These are phyloP conservation scores for Papilio glaucus DNA, from an alignment of 1,140 invertebrate species.

Conservation along the genomic window DNA sequence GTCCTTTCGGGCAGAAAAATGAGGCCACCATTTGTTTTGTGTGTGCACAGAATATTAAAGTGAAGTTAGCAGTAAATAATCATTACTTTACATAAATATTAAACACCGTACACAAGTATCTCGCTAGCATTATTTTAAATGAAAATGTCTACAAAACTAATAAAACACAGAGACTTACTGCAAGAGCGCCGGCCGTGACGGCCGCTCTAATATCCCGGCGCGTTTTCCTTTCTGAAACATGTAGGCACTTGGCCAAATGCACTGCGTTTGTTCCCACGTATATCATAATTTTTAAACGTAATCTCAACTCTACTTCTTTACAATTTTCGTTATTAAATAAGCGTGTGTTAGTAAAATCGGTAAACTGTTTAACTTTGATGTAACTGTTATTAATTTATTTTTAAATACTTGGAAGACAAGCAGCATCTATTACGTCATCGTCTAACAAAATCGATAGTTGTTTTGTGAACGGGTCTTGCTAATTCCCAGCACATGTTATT, in stretches of 20 bases:
- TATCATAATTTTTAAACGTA: constrained; percentile 10
- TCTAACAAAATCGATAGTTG: no score
- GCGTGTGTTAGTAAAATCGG: no score
- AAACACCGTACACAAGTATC: constrained; percentile 4
- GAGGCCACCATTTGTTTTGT: no score
- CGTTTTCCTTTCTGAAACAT: constrained; percentile 3
- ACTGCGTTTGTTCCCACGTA: constrained; percentile 8
- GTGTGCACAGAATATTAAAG: no score
- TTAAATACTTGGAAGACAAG: no score
- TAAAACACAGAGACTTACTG: constrained; percentile 21
- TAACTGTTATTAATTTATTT: no score
- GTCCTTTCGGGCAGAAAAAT: no score
- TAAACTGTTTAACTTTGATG: no score
- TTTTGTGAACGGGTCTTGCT: no score
- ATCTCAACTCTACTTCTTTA: not conserved
- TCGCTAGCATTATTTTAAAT: constrained; percentile 12
- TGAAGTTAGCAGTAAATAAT: no score
- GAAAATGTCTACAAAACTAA: constrained; percentile 2
- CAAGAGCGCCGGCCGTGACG: not conserved
- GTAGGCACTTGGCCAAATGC: constrained; percentile 9
- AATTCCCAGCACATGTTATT: no score
- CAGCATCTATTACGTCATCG: no score
- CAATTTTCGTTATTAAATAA: not conserved
- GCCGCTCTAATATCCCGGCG: constrained; percentile 4
- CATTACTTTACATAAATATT: not conserved